A percentile compares a stretch with the other conserved stretches of the same genome.
These are phyloP conservation scores for Calcarius lapponicus DNA, from an alignment of 2,797 vertebrate genomes.

Conservation along the genomic window DNA sequence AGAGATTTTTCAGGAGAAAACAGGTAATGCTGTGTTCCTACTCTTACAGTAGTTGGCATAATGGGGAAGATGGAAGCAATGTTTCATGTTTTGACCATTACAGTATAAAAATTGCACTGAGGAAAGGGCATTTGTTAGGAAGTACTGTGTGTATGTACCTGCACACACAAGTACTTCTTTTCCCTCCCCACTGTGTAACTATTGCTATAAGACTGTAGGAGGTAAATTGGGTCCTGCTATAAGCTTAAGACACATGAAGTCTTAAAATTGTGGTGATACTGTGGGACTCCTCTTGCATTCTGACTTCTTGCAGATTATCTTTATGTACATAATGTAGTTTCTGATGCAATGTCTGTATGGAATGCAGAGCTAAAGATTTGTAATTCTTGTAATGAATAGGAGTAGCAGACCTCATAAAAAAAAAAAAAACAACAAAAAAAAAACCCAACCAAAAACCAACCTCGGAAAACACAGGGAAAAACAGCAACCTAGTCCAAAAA, in stretches of 20 bases:
- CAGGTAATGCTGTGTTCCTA: constrained; percentile 55
- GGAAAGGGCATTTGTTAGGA: neutral
- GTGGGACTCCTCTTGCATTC: neutral
- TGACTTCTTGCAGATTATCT: neutral
- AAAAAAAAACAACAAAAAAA: neutral
- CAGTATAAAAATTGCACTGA: neutral
- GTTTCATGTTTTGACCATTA: neutral
- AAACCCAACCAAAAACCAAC: neutral
- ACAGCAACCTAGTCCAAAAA: neutral
- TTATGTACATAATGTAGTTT: neutral
- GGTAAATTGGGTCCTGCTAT: neutral
- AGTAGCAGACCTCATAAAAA: neutral
- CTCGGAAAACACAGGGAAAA: neutral
- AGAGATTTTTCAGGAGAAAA: constrained; percentile 67
- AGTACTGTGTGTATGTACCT: neutral
- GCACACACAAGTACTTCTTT: neutral
- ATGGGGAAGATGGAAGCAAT: neutral
- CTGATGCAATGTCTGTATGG: neutral
- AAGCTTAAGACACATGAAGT: neutral
- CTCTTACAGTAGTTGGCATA: neutral
- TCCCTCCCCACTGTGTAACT: neutral
- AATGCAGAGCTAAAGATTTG: neutral
- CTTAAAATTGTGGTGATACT: neutral
- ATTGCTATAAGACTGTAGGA: neutral
- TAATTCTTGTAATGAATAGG: neutral